phyloP scores from a whole-genome alignment of 2,888 invertebrate species.

The Malacosoma neustria region DNA sequence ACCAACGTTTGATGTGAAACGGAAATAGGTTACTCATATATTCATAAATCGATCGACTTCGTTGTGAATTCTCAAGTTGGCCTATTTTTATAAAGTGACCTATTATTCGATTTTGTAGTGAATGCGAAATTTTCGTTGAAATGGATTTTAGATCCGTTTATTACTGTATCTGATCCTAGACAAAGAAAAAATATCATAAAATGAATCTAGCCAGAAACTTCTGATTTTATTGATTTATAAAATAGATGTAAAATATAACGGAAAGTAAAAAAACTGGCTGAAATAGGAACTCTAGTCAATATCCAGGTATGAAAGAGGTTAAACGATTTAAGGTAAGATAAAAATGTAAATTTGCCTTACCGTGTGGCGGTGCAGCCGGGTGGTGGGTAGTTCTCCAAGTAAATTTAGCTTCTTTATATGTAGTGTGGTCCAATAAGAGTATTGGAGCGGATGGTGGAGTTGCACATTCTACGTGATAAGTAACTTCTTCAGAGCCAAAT shows the following conservation, averaged over 20 bases:
- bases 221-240: too few species aligned
- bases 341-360: conserved; percentile 21
- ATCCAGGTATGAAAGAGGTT: too few species aligned
- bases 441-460: conserved; percentile 82
- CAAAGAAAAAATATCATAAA: too few species aligned
- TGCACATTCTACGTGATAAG: conserved; percentile 85
- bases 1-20: too few species aligned
- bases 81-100: neutral
- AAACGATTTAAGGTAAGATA: neutral
- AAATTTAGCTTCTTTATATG: conserved; percentile 76
- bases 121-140: too few species aligned
- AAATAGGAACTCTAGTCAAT: too few species aligned
- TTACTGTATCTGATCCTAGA: too few species aligned
- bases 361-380: conserved; percentile 71
- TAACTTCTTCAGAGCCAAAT: conserved; percentile 88
- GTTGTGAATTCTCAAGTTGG: neutral
- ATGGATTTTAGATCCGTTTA: too few species aligned
- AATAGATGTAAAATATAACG: too few species aligned
- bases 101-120: neutral
- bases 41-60: neutral
- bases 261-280: too few species aligned
- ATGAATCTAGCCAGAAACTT: too few species aligned
- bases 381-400: conserved; percentile 71
- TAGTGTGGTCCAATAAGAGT: conserved; percentile 80
- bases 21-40: neutral